These are phyloP conservation scores for Paraescarpia echinospica DNA, from an alignment of 1,140 invertebrate genomes.

Conservation along the genomic window DNA sequence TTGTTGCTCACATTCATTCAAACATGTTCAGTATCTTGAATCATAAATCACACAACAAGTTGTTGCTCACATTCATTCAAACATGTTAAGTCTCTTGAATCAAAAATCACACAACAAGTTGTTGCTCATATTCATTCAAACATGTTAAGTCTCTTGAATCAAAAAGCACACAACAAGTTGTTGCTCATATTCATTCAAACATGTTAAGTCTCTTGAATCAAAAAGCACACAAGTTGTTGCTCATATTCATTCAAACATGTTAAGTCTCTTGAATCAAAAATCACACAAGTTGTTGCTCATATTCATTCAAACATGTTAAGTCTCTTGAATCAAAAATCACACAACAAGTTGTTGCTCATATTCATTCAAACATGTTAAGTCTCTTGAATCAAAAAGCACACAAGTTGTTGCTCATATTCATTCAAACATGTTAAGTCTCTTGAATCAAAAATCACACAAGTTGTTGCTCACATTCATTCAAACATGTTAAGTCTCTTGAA, in stretches of 20 bases:
- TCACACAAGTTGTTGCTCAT: neutral
- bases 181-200: neutral
- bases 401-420: neutral
- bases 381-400: neutral
- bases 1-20: neutral
- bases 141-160: neutral
- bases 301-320: neutral
- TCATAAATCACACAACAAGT: neutral
- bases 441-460: neutral
- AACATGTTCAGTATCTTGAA: constrained; percentile 47
- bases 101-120: neutral
- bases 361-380: neutral
- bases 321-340: neutral
- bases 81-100: neutral
- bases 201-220: neutral
- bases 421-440: neutral
- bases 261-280: neutral
- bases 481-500: neutral
- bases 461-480: neutral
- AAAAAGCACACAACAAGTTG: neutral
- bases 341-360: neutral
- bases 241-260: neutral
- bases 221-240: neutral
- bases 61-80: neutral
- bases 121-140: neutral